Conservation (phyloP, 1,140 invertebrate genomes). For the Cotesia glomerata region DNA sequence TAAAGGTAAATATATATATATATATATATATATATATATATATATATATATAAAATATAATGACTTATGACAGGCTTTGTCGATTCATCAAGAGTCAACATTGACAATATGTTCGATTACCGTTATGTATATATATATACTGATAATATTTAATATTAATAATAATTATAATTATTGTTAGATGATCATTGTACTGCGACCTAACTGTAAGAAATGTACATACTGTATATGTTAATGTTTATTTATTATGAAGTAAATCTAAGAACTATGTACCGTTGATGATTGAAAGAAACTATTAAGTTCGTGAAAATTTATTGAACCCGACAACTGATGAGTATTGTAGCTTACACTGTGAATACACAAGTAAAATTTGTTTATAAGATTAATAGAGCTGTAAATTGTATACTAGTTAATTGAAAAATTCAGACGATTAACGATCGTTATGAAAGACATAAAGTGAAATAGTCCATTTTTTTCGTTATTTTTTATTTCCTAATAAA, state of each 20-base stretch:
- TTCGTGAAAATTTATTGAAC: background rate
- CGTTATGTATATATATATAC: slow-evolving; percentile 15
- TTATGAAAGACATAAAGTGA: slow-evolving; percentile 41
- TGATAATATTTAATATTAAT: background rate
- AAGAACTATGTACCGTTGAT: slow-evolving; percentile 18
- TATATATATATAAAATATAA: background rate
- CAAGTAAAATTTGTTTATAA: background rate
- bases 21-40: background rate
- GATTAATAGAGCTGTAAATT: slow-evolving; percentile 1
- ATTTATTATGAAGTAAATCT: slow-evolving; percentile 8
- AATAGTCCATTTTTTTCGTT: slow-evolving; percentile 15
- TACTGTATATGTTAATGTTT: slow-evolving; percentile 43
- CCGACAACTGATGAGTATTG: background rate
- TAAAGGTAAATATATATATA: background rate
- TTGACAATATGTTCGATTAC: slow-evolving; percentile 11
- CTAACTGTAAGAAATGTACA: slow-evolving; percentile 38
- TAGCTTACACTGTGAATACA: background rate
- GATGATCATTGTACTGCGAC: slow-evolving; percentile 23
- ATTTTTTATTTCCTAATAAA: background rate
- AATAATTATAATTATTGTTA: background rate
- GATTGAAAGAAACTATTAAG: background rate
- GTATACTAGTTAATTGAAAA: slow-evolving; percentile 3
- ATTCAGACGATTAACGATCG: background rate
- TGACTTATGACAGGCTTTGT: background rate
- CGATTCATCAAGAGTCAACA: background rate